Percentiles rank a stretch among this genome's conserved stretches.
phyloP scores from a whole-genome alignment of 2,113 vertebrate genomes.

The Brachionichthys hirsutus region DNA sequence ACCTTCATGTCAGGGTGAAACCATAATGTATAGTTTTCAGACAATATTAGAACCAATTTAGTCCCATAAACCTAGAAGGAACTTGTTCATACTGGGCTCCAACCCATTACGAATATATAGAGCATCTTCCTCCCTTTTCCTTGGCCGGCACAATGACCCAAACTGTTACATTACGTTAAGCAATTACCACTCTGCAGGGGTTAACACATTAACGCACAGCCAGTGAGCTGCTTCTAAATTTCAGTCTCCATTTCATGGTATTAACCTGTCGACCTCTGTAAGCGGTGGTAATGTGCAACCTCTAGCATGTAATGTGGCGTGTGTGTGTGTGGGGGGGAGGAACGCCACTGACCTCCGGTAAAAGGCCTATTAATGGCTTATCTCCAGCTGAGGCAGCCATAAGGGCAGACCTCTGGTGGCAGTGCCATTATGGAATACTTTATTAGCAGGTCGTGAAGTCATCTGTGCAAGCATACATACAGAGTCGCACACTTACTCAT shows the following conservation, averaged over 20 bases:
- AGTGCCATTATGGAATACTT: conserved; percentile 20
- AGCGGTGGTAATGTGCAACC: conserved; percentile 62
- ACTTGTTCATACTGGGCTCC: conserved; percentile 7
- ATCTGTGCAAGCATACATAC: background rate
- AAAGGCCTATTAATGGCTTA: conserved; percentile 58
- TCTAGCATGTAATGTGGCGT: conserved; percentile 53
- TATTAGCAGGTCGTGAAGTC: conserved; percentile 6
- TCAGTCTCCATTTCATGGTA: conserved; percentile 60
- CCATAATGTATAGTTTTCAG: too few species aligned
- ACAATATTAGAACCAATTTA: too few species aligned
- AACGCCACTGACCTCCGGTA: conserved; percentile 50
- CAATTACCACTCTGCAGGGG: conserved; percentile 49
- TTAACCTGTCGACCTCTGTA: conserved; percentile 68
- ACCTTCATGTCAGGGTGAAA: too few species aligned
- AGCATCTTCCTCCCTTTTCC: conserved; percentile 5
- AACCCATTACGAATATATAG: background rate
- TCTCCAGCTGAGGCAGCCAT: conserved; percentile 46
- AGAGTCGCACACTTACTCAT: background rate
- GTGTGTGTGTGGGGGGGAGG: conserved; percentile 20
- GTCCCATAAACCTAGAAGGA: too few species aligned
- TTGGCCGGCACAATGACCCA: conserved; percentile 35
- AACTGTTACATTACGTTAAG: conserved; percentile 41
- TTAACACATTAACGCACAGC: conserved; percentile 49
- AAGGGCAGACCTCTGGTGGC: conserved; percentile 21
- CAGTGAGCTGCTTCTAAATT: conserved; percentile 37